Base-by-base conservation (phyloP, 2,797 vertebrate species). In the Clarias platycephalus region DNA sequence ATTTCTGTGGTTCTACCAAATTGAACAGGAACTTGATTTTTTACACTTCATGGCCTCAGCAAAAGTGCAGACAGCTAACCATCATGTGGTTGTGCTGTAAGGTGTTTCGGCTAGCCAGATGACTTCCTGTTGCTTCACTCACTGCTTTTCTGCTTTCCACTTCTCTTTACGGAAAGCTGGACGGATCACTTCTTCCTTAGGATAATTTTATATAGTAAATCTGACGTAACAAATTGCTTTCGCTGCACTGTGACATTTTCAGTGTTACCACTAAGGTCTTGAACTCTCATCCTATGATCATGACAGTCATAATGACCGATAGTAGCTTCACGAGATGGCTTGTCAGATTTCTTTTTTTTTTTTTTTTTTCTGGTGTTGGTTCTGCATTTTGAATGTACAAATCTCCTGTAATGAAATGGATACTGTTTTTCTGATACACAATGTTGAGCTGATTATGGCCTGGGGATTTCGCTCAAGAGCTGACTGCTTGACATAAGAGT, bases 91-190 rank as follows among this genome's bases (percentile, higher is more conserved):
- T 90, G 90, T 79, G 81, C 89, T 90, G 89, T 91, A 88, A 91
- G 90, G 88, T 91, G 91, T 94, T 60, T 92, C 94, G 94, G 91
- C 93, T 91, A 94, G 90, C 92, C 93, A 93, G 92, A 92, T 90
- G 91, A 95, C 88, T 95, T 95, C 91, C 93, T 94, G 92, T 94
- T 94, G 91, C 91, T 93, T 94, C 92, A 93, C 87, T 86, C 85
- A 91, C 89, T 93, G 92, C 90, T 91, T 83, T 90, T 87, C 87
- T 90, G 89, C 92, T 94, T 83, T 96, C 94, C 94, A 94, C 95
- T 95, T 95, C 94, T 94, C 93, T 90, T 88, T 90, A 64, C 67
- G 78, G 85, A 87, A 86, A 34, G 62, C 79, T 83, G 78, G 74
- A 40, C 40, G 53, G 24, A 80, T 64, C 66, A 57, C 82, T 90